phyloP scores from a whole-genome alignment of 2,797 vertebrate genomes.

The Chelon labrosus region DNA sequence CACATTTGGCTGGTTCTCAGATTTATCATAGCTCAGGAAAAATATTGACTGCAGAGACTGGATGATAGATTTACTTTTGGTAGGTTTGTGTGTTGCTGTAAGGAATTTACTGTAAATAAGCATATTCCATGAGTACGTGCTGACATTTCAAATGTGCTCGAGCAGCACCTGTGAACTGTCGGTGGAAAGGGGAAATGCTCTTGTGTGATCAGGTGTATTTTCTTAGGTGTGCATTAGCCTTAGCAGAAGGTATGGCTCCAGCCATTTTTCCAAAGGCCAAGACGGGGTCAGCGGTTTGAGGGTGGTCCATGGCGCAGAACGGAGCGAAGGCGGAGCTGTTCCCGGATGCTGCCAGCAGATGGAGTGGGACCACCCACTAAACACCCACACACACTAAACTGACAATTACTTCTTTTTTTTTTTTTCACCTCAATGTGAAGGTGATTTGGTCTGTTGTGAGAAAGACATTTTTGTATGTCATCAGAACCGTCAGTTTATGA shows the following conservation, averaged over 20 bases:
- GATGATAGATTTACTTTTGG: conserved; percentile 1
- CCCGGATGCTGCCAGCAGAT: conserved; percentile 45
- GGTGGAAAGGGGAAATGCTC: conserved; percentile 26
- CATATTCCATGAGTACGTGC: not conserved
- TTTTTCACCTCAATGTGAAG: conserved; percentile 24
- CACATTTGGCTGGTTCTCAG: not conserved
- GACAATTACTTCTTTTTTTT: conserved; percentile 62
- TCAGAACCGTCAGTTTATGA: too few relatives aligned
- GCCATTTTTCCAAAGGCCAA: conserved; percentile 69
- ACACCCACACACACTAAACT: conserved; percentile 8
- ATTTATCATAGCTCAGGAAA: not conserved
- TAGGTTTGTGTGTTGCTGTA: not conserved
- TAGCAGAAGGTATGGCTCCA: conserved; percentile 45
- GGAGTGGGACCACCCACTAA: conserved; percentile 73
- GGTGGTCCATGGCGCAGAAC: conserved; percentile 64
- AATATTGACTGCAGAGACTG: not conserved
- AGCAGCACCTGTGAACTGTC: conserved; percentile 30
- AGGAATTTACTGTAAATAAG: conserved; percentile 7
- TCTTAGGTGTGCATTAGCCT: conserved; percentile 62
- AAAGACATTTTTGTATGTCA: conserved; percentile 2
- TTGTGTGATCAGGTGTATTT: conserved; percentile 59
- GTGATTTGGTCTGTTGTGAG: conserved; percentile 3
- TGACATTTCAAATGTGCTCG: conserved; percentile 23
- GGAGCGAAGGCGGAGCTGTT: conserved; percentile 41
- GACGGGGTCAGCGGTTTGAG: conserved; percentile 72